These are phyloP conservation scores for Saimiri boliviensis DNA, from an alignment of 2,113 vertebrate genomes.

Conservation along the genomic window DNA sequence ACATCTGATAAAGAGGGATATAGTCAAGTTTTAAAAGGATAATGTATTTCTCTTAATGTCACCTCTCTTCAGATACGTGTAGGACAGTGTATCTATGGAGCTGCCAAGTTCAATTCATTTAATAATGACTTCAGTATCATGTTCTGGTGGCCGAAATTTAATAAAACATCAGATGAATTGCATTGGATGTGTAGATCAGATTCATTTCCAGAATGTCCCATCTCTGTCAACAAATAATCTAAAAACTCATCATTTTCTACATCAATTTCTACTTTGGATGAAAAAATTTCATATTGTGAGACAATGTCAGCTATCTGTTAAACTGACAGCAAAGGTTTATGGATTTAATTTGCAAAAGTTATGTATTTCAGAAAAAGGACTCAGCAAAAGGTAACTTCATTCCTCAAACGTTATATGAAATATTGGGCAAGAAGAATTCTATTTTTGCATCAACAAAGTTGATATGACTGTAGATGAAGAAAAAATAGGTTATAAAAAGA, in stretches of 20 bases:
- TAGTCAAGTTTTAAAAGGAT: neutral
- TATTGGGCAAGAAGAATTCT: neutral
- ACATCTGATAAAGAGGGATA: neutral
- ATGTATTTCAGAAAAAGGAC: constrained; percentile 14
- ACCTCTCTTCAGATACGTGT: neutral
- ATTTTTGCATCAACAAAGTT: neutral
- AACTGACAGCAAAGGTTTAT: neutral
- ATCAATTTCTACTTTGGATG: constrained; percentile 33
- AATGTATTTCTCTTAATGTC: neutral
- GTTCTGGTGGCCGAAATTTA: constrained; percentile 46
- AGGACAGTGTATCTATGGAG: neutral
- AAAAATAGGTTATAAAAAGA: too few species aligned
- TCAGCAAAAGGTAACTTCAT: neutral
- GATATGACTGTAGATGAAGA: neutral
- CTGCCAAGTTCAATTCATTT: constrained; percentile 45
- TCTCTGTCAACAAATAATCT: constrained; percentile 58
- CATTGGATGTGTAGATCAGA: neutral
- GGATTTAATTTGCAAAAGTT: constrained; percentile 6
- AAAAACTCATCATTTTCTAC: constrained; percentile 21
- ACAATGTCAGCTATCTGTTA: constrained; percentile 37
- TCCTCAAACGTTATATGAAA: neutral
- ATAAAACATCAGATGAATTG: constrained; percentile 14
- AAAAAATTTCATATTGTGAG: constrained; percentile 44
- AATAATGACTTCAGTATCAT: constrained; percentile 43
- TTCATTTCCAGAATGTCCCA: constrained; percentile 42